A percentile compares a stretch with the other conserved stretches of the same genome.
phyloP scores from a whole-genome alignment of 2,113 vertebrate species.

The Zosterops pallidus region DNA sequence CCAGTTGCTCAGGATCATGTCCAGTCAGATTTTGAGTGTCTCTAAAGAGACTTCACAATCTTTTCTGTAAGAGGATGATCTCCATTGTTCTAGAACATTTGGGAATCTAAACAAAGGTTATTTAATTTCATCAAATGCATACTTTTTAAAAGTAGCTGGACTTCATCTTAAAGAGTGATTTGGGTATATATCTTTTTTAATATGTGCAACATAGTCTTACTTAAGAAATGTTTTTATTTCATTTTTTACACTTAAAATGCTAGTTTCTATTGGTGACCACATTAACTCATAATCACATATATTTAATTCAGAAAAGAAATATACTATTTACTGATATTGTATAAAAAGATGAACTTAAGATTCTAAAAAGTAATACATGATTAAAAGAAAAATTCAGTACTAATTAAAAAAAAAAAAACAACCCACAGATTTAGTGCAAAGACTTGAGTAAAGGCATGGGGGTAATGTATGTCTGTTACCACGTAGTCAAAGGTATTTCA shows the following conservation, averaged over 20 bases:
- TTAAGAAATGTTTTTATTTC: neutral
- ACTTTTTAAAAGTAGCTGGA: neutral
- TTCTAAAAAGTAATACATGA: neutral
- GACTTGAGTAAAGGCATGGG: neutral
- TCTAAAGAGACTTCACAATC: neutral
- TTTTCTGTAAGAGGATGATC: neutral
- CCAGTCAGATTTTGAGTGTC: neutral
- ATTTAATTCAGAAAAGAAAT: neutral
- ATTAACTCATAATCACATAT: neutral
- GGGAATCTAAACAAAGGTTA: neutral
- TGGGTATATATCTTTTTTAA: neutral
- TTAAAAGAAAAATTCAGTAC: neutral
- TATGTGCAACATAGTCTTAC: neutral
- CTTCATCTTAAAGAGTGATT: neutral
- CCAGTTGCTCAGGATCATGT: rapidly evolving
- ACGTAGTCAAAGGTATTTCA: neutral
- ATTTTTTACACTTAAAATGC: neutral
- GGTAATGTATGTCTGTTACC: neutral
- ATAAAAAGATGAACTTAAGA: neutral
- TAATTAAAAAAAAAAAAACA: neutral
- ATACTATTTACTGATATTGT: neutral
- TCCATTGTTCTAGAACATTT: neutral
- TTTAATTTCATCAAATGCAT: neutral
- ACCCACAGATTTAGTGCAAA: neutral
- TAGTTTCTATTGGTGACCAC: neutral